phyloP scores from a whole-genome alignment of 2,888 invertebrate species.

The Lithophane semibrunnea region DNA sequence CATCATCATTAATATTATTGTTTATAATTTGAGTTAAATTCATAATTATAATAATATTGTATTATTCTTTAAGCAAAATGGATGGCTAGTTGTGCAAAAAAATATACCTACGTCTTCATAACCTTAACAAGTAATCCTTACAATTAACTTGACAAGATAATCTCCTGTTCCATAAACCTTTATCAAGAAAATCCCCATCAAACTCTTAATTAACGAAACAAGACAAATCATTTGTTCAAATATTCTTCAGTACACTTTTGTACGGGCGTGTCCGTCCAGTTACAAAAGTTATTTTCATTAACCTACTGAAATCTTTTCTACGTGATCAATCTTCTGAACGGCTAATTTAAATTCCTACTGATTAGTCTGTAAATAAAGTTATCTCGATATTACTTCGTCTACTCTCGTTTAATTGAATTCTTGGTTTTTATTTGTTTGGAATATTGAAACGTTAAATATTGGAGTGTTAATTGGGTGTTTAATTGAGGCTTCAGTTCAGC shows the following conservation, averaged over 20 bases:
- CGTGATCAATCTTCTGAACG: constrained; percentile 73
- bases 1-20: no score
- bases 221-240: constrained; percentile 32
- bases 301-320: constrained; percentile 69
- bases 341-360: constrained; percentile 78
- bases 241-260: constrained; percentile 13
- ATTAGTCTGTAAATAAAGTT: constrained; percentile 73
- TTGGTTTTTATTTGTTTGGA: constrained; percentile 12
- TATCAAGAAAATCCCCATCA: constrained; percentile 7
- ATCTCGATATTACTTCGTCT: constrained; percentile 28
- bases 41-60: no score
- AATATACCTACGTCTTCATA: background rate
- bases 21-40: no score
- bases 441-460: constrained; percentile 25
- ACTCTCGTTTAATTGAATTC: constrained; percentile 45
- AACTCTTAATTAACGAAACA: constrained; percentile 31
- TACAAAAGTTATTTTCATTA: constrained; percentile 61
- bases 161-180: background rate
- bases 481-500: background rate
- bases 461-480: constrained; percentile 12
- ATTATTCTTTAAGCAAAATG: no score
- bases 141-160: constrained; percentile 3
- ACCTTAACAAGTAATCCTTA: background rate
- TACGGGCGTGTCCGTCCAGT: constrained; percentile 34
- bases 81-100: background rate